A percentile compares a stretch with the other conserved stretches of the same genome.
Evolutionary conservation across 2,888 invertebrate species (phyloP).

Genomic region (Autographa pulchrina): DNA sequence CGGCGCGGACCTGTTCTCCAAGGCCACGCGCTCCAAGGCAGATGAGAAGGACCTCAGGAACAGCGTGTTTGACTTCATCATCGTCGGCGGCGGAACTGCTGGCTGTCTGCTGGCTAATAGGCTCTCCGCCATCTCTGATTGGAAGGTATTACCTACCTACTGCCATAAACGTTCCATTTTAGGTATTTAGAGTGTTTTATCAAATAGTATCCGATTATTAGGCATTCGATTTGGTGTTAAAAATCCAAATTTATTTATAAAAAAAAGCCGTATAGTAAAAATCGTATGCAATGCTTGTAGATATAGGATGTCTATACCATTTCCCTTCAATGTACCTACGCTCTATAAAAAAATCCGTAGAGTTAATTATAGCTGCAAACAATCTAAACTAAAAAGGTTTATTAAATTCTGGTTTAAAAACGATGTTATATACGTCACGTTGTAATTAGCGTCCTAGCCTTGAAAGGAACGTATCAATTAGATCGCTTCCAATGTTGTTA

Average conservation of each 20-base stretch:
- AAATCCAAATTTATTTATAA: too few relatives aligned
- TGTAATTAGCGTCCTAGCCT: neutral
- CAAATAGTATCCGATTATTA: too few relatives aligned
- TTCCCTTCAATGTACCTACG: too few relatives aligned
- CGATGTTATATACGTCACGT: neutral
- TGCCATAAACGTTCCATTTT: too few relatives aligned
- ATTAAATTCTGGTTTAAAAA: neutral
- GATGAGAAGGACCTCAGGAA: constrained; percentile 79
- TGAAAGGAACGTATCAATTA: neutral
- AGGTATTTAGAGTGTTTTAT: too few relatives aligned
- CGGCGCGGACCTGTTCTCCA: constrained; percentile 77
- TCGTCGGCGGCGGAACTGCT: constrained; percentile 84
- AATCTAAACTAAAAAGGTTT: neutral
- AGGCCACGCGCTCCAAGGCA: constrained; percentile 78
- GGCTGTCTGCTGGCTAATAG: constrained; percentile 85
- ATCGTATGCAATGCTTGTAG: too few relatives aligned
- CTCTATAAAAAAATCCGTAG: too few relatives aligned
- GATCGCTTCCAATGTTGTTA: constrained; percentile 2
- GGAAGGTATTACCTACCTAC: constrained; percentile 77
- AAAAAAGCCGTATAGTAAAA: too few relatives aligned
- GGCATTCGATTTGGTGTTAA: too few relatives aligned
- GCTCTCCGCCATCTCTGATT: constrained; percentile 80
- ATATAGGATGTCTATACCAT: too few relatives aligned
- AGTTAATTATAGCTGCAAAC: too few relatives aligned
- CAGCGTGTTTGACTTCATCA: constrained; percentile 87